phyloP scores from a whole-genome alignment of 2,888 invertebrate genomes.

The Drosophila lutescens region DNA sequence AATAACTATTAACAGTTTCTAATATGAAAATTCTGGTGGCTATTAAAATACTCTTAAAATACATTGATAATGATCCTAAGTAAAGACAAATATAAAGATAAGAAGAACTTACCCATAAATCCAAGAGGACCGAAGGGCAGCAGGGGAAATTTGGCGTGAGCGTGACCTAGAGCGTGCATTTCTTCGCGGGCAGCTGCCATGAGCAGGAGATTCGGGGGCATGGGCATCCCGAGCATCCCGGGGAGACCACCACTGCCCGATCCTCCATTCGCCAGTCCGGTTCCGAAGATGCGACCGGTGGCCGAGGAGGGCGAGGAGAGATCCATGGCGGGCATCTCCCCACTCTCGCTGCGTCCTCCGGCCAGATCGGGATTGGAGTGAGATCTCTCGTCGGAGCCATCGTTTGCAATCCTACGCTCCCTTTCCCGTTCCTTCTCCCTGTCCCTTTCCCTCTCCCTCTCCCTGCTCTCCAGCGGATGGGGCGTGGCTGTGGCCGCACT shows the following conservation, averaged over 20 bases:
- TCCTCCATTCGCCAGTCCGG: constrained; percentile 32
- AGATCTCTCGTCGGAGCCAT: constrained; percentile 68
- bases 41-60: too few relatives aligned
- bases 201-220: constrained; percentile 81
- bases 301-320: constrained; percentile 85
- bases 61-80: too few relatives aligned
- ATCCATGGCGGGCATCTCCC: constrained; percentile 84
- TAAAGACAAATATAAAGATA: not conserved
- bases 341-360: constrained; percentile 56
- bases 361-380: constrained; percentile 59
- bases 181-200: constrained; percentile 83
- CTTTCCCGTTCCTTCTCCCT: constrained; percentile 9
- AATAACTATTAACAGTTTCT: too few relatives aligned
- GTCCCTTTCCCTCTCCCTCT: constrained; percentile 10
- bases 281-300: constrained; percentile 55
- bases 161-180: constrained; percentile 78
- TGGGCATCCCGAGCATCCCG: constrained; percentile 73
- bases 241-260: constrained; percentile 44
- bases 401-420: constrained; percentile 25
- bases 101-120: constrained; percentile 86
- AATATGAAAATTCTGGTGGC: too few relatives aligned
- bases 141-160: constrained; percentile 86
- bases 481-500: constrained; percentile 69
- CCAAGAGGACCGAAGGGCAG: constrained; percentile 94
- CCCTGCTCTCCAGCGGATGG: constrained; percentile 60